Percentiles rank a stretch among this genome's conserved stretches.
Conservation (phyloP, 2,797 vertebrate species). For the Emydoidea blandingii region DNA sequence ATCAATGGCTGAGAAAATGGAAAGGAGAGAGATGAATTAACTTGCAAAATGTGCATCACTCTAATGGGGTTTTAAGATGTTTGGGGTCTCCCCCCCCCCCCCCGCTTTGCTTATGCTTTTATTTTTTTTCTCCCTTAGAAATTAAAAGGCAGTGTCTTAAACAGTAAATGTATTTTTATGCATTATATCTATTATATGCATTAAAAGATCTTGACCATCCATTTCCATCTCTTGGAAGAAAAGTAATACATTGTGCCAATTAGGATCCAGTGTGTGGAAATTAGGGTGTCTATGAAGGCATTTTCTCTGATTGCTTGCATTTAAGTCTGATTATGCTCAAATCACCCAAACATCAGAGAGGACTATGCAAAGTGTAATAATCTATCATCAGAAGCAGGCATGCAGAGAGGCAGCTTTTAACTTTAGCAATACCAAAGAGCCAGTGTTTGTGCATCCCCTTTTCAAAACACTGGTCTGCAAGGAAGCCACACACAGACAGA, state of each 20-base stretch:
- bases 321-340: slow-evolving; percentile 79
- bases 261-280: slow-evolving; percentile 71
- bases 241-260: slow-evolving; percentile 75
- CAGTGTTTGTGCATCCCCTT: background rate
- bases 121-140: slow-evolving; percentile 47
- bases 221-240: slow-evolving; percentile 72
- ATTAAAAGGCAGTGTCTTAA: slow-evolving; percentile 63
- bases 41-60: background rate
- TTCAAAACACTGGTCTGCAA: background rate
- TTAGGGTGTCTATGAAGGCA: slow-evolving; percentile 63
- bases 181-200: slow-evolving; percentile 70
- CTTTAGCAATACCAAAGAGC: slow-evolving; percentile 10
- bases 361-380: slow-evolving; percentile 21
- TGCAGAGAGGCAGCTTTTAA: slow-evolving; percentile 23
- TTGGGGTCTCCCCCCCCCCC: background rate
- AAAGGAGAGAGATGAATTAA: background rate
- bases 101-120: slow-evolving; percentile 2
- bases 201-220: slow-evolving; percentile 81
- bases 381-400: slow-evolving; percentile 49
- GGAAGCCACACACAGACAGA: rapidly evolving
- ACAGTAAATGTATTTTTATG: slow-evolving; percentile 56
- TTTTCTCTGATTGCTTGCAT: slow-evolving; percentile 80
- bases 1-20: slow-evolving; percentile 2
- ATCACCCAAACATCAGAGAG: slow-evolving; percentile 74
- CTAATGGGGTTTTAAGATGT: background rate